Conservation (phyloP, 2,888 invertebrate species). For the Eilema sororculum region DNA sequence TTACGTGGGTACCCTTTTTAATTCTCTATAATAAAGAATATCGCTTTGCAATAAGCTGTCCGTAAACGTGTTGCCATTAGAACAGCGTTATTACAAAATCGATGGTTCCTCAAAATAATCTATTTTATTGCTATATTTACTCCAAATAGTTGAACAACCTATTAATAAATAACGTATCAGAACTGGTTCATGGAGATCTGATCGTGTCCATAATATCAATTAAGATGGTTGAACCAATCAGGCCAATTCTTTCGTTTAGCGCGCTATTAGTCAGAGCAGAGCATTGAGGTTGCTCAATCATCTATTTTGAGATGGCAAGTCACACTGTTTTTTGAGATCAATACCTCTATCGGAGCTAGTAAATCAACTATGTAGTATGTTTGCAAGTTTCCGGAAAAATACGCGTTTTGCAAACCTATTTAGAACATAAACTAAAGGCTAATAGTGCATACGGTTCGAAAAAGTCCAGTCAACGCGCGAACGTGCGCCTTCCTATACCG, state of each 20-base stretch:
- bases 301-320: constrained; percentile 50
- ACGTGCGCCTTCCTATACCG: too few relatives aligned
- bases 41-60: too few relatives aligned
- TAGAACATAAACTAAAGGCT: too few relatives aligned
- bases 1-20: too few relatives aligned
- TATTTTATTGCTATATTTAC: background rate
- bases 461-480: too few relatives aligned
- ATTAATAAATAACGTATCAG: constrained; percentile 25
- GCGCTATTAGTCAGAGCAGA: constrained; percentile 67
- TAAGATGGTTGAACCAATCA: constrained; percentile 76
- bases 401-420: too few relatives aligned
- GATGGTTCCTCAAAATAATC: background rate
- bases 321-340: background rate
- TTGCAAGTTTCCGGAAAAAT: too few relatives aligned
- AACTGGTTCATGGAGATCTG: constrained; percentile 52
- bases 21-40: too few relatives aligned
- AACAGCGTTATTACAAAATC: background rate
- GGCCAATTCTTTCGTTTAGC: constrained; percentile 67
- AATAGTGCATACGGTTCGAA: too few relatives aligned
- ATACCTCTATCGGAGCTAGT: background rate
- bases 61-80: background rate
- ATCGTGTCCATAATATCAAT: constrained; percentile 66
- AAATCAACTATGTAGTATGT: too few relatives aligned
- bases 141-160: background rate
- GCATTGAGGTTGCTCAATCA: constrained; percentile 66